Evolutionary conservation across 2,113 vertebrate species (phyloP).

Genomic region (Leucosticte australis): DNA sequence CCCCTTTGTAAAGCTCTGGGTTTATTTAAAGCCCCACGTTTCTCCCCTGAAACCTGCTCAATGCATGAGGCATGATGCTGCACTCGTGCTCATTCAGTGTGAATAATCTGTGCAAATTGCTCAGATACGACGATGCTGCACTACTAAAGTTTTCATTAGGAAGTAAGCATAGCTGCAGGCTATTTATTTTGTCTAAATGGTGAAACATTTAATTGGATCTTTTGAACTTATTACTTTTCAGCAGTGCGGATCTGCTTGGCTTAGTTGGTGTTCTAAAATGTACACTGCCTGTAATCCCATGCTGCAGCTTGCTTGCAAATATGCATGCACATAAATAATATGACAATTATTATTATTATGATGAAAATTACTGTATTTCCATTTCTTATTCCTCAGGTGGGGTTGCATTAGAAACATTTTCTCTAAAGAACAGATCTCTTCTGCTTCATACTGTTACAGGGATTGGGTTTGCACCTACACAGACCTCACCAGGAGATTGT

Average conservation of each 20-base stretch:
- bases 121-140: background rate
- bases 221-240: conserved; percentile 37
- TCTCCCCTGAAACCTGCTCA: background rate
- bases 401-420: background rate
- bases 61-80: background rate
- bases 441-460: background rate
- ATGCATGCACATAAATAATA: fast-evolving
- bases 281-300: background rate
- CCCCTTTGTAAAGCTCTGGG: background rate
- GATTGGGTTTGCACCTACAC: fast-evolving
- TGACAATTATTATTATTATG: background rate
- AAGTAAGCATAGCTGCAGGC: conserved; percentile 23
- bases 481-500: background rate
- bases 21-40: background rate
- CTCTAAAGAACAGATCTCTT: background rate
- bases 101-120: conserved; percentile 19
- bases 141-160: conserved; percentile 31
- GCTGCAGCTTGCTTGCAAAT: background rate
- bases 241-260: background rate
- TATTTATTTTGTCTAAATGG: conserved; percentile 53
- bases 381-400: background rate
- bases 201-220: conserved; percentile 38
- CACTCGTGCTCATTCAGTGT: background rate
- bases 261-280: background rate
- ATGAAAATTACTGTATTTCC: background rate